Conservation (phyloP, 2,888 invertebrate species). For the Epinotia brunnichana region DNA sequence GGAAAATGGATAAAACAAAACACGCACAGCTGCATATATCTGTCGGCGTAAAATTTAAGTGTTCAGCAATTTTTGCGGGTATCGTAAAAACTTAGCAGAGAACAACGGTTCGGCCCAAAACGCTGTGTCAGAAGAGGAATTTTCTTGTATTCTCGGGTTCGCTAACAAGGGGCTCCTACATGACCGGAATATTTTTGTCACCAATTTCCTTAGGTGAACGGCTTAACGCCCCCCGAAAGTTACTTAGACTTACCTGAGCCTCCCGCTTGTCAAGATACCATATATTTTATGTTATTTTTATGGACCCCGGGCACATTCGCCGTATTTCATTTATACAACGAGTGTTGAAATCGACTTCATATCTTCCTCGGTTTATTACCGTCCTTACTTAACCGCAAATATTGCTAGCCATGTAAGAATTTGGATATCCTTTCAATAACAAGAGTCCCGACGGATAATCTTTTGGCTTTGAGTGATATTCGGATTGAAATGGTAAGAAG, state of each 20-base stretch:
- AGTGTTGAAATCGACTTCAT: slow-evolving; percentile 55
- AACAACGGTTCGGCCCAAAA: slow-evolving; percentile 64
- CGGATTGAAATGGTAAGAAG: slow-evolving; percentile 60
- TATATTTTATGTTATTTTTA: slow-evolving; percentile 59
- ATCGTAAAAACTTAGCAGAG: slow-evolving; percentile 67
- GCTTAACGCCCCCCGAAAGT: slow-evolving; percentile 74
- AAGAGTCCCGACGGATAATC: slow-evolving; percentile 20
- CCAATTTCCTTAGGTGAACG: slow-evolving; percentile 76
- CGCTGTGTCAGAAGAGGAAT: slow-evolving; percentile 69
- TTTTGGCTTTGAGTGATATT: slow-evolving; percentile 35
- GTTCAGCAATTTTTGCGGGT: slow-evolving; percentile 62
- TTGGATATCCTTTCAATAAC: slow-evolving; percentile 32
- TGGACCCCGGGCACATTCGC: slow-evolving; percentile 57
- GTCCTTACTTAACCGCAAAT: slow-evolving; percentile 16
- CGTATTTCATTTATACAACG: slow-evolving; percentile 60
- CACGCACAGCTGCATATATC: slow-evolving; percentile 61
- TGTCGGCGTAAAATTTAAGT: slow-evolving; percentile 71
- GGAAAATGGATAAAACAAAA: slow-evolving; percentile 52
- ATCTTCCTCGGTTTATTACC: slow-evolving; percentile 28
- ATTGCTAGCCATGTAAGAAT: slow-evolving; percentile 17
- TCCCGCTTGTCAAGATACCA: slow-evolving; percentile 66
- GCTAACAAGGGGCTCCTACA: slow-evolving; percentile 78
- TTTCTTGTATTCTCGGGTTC: slow-evolving; percentile 71
- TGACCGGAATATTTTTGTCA: slow-evolving; percentile 81
- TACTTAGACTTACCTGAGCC: slow-evolving; percentile 73